Percentiles rank a stretch among this genome's conserved stretches.
phyloP scores from a whole-genome alignment of 92 coral and sea anemone genomes.

The Metridium senile region DNA sequence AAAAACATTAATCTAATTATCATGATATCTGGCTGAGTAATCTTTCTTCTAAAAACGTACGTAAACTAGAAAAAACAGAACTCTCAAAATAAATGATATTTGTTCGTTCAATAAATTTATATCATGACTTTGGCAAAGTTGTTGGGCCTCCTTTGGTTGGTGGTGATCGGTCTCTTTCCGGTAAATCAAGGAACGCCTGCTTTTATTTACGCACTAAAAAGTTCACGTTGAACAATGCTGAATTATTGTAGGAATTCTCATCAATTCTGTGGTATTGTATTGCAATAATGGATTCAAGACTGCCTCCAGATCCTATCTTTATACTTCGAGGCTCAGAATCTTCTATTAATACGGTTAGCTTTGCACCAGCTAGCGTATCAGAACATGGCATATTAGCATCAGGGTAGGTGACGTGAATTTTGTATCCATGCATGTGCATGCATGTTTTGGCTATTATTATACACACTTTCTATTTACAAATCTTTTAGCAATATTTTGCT shows the following conservation, averaged over 20 bases:
- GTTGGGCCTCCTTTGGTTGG: slow-evolving; percentile 1
- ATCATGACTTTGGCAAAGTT: no score
- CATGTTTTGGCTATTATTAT: no score
- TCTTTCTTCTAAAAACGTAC: no score
- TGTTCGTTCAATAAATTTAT: no score
- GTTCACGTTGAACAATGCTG: no score
- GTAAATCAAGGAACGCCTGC: slow-evolving; percentile 11
- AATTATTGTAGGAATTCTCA: not conserved
- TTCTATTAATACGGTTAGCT: slow-evolving; percentile 64
- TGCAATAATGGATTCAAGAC: slow-evolving; percentile 47
- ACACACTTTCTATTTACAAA: no score
- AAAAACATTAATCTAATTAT: no score
- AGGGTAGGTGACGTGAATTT: slow-evolving; percentile 55
- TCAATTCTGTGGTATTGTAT: not conserved
- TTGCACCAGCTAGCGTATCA: slow-evolving; percentile 54
- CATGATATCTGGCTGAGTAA: no score
- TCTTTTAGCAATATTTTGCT: no score
- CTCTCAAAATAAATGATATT: no score
- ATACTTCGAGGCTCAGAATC: slow-evolving; percentile 80
- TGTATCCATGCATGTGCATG: no score
- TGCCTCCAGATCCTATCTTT: slow-evolving; percentile 87
- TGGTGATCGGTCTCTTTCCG: not conserved
- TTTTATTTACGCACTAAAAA: not conserved
- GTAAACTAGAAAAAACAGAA: no score
- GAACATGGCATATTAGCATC: slow-evolving; percentile 63